A percentile compares a stretch with the other conserved stretches of the same genome.
Evolutionary conservation across 2,797 vertebrate genomes (phyloP).

Genomic region (Poecilia gillii): DNA sequence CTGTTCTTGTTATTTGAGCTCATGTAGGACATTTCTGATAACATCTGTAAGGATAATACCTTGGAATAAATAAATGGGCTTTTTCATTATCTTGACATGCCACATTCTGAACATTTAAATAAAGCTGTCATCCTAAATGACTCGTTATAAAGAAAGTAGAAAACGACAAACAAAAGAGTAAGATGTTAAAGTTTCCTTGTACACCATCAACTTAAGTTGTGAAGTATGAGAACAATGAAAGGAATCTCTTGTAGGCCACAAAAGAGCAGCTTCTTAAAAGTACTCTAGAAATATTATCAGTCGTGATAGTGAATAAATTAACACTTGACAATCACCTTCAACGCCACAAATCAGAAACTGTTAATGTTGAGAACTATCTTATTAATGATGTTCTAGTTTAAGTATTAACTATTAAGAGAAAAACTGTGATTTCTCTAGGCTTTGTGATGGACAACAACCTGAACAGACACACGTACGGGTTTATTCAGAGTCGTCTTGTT

Average conservation of each 20-base stretch:
- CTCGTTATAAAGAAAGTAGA: not conserved
- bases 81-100: not conserved
- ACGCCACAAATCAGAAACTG: not conserved
- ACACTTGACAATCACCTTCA: not conserved
- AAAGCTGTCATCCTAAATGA: not conserved
- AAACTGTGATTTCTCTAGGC: conserved; percentile 61
- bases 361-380: not conserved
- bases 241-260: not conserved
- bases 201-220: not conserved
- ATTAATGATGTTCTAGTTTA: not conserved
- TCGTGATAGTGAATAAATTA: not conserved
- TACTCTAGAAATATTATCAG: not conserved
- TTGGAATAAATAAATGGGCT: not conserved
- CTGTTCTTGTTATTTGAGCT: not conserved
- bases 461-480: conserved; percentile 84
- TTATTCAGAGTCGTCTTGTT: conserved; percentile 86
- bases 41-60: not conserved
- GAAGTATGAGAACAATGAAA: not conserved
- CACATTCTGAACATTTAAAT: not conserved
- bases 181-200: not conserved
- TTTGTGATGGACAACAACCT: conserved; percentile 86
- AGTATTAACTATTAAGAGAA: not conserved
- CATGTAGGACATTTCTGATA: not conserved
- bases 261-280: not conserved
- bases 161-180: not conserved